Percentiles rank a stretch among this genome's conserved stretches.
phyloP scores from a whole-genome alignment of 2,113 vertebrate genomes.

The Rhea americana region DNA sequence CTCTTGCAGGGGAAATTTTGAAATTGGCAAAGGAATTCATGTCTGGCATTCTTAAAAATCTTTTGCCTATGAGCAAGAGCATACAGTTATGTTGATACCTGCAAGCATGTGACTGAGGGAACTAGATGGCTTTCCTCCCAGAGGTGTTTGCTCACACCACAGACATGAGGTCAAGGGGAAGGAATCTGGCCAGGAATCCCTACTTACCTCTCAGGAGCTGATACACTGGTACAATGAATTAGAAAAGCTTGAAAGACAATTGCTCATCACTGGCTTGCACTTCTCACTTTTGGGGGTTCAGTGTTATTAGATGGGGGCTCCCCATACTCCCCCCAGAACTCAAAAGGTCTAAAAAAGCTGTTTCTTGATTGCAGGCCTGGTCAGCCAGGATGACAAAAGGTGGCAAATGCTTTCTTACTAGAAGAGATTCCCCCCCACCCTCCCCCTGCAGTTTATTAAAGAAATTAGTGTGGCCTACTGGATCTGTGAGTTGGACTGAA shows the following conservation, averaged over 20 bases:
- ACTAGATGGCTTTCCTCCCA: background rate
- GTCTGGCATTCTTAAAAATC: background rate
- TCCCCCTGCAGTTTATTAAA: background rate
- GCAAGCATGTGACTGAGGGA: background rate
- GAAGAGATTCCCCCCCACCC: background rate
- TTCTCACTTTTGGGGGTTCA: background rate
- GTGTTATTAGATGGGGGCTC: background rate
- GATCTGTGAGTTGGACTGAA: background rate
- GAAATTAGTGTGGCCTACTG: background rate
- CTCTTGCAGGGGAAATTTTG: background rate
- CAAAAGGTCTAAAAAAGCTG: background rate
- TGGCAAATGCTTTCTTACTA: background rate
- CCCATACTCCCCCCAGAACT: too few relatives aligned
- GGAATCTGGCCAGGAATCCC: background rate
- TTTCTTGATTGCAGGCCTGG: background rate
- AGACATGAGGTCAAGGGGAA: background rate
- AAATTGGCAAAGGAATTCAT: background rate
- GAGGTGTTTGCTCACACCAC: fast-evolving
- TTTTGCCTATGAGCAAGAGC: background rate
- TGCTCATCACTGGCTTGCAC: background rate
- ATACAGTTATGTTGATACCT: background rate
- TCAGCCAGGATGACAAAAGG: background rate
- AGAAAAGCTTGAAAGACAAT: background rate
- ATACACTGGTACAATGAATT: background rate
- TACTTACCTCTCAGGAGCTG: background rate